Percentiles rank a stretch among this genome's conserved stretches.
Evolutionary conservation across 2,888 invertebrate species (phyloP).

Genomic region (Epiblema foenella): DNA sequence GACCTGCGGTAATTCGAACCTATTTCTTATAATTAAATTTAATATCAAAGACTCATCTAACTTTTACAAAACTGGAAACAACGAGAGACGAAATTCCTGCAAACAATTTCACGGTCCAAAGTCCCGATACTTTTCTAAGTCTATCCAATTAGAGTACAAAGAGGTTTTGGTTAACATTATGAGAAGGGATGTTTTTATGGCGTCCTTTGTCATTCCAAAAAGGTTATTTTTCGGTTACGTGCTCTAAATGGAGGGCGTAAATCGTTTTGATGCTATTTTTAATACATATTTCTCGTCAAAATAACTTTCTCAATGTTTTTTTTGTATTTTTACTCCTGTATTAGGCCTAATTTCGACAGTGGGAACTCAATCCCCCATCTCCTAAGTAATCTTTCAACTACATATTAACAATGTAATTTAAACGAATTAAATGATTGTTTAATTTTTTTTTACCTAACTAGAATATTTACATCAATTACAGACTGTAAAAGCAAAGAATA

Average conservation of each 20-base stretch:
- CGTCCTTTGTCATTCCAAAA: conserved; percentile 40
- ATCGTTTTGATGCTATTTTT: conserved; percentile 33
- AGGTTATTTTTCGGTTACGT: conserved; percentile 26
- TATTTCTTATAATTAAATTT: conserved; percentile 1
- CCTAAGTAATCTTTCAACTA: too few relatives aligned
- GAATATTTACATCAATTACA: too few relatives aligned
- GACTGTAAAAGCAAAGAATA: too few relatives aligned
- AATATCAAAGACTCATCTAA: conserved; percentile 16
- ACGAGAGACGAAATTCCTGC: conserved; percentile 2
- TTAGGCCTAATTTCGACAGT: neutral
- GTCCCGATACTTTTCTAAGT: conserved; percentile 27
- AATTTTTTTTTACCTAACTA: too few relatives aligned
- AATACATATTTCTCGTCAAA: conserved; percentile 17
- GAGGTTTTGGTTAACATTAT: conserved; percentile 35
- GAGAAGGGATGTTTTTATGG: conserved; percentile 12
- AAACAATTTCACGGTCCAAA: conserved; percentile 26
- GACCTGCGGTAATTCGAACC: too few relatives aligned
- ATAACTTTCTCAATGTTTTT: conserved; percentile 5
- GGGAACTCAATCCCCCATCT: too few relatives aligned
- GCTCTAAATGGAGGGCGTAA: conserved; percentile 21
- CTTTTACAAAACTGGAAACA: conserved; percentile 1
- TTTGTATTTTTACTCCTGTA: neutral
- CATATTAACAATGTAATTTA: too few relatives aligned
- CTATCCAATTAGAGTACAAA: conserved; percentile 36
- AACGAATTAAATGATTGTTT: too few relatives aligned